Conservation (phyloP, 1,140 invertebrate genomes). For the Lysiphlebus fabarum region DNA sequence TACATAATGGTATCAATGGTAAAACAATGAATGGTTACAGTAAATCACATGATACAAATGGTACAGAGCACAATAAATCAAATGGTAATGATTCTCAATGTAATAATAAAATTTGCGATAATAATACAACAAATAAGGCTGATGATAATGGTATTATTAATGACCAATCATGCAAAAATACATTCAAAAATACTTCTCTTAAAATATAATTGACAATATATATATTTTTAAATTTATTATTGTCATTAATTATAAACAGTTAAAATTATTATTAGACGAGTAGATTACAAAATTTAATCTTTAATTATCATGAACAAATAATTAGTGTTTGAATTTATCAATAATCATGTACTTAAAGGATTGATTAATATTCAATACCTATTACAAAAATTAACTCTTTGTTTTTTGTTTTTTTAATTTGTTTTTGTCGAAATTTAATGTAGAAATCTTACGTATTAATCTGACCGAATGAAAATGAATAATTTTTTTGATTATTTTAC, state of each 20-base stretch:
- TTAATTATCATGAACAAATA: too few relatives aligned
- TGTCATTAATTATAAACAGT: slow-evolving; percentile 11
- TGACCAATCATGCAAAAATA: slow-evolving; percentile 10
- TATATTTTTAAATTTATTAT: slow-evolving; percentile 8
- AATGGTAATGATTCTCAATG: background rate
- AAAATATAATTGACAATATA: background rate
- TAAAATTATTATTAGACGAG: too few relatives aligned
- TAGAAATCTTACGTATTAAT: too few relatives aligned
- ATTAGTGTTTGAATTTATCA: too few relatives aligned
- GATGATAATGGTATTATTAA: background rate
- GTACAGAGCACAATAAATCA: background rate
- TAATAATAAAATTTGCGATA: background rate
- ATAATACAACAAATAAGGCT: background rate
- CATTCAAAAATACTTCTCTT: slow-evolving; percentile 5
- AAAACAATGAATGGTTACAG: background rate
- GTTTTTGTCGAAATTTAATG: too few relatives aligned
- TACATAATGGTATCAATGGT: slow-evolving; percentile 3
- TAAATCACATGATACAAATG: background rate
- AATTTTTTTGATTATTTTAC: too few relatives aligned
- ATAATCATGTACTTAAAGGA: too few relatives aligned
- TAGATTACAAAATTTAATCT: too few relatives aligned
- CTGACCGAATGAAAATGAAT: too few relatives aligned
- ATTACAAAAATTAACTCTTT: too few relatives aligned
- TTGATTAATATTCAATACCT: too few relatives aligned
- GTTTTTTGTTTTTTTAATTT: too few relatives aligned